phyloP scores from a whole-genome alignment of 2,888 invertebrate species.

The Heterodera filipjevi region DNA sequence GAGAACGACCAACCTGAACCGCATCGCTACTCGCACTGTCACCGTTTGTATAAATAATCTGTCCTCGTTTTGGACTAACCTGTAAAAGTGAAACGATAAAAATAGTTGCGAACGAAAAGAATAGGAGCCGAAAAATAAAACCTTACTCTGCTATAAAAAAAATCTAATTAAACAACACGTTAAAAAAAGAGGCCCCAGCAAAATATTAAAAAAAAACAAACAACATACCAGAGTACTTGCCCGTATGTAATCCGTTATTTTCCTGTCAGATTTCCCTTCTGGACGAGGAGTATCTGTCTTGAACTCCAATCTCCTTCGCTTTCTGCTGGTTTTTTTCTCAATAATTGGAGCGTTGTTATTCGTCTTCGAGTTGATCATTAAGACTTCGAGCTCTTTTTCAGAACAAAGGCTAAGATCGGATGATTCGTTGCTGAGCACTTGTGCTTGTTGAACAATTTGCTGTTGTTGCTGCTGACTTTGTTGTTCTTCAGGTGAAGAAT shows the following conservation, averaged over 20 bases:
- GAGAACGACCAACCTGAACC: not conserved
- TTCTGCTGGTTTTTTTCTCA: slow-evolving; percentile 22
- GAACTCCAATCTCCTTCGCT: slow-evolving; percentile 25
- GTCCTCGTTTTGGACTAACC: slow-evolving; percentile 25
- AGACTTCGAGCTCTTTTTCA: slow-evolving; percentile 33
- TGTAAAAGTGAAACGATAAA: not conserved
- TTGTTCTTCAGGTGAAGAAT: slow-evolving; percentile 35
- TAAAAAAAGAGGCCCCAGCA: too few relatives aligned
- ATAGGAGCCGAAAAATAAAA: too few relatives aligned
- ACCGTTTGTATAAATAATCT: slow-evolving; percentile 22
- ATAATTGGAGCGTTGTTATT: not conserved
- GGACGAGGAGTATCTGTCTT: slow-evolving; percentile 27
- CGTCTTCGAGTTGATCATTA: slow-evolving; percentile 23
- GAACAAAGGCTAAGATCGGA: slow-evolving; percentile 34
- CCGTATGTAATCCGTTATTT: slow-evolving; percentile 33
- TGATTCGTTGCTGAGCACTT: slow-evolving; percentile 36
- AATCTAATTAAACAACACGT: too few relatives aligned
- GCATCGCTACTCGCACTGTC: slow-evolving; percentile 31
- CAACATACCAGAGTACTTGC: not conserved
- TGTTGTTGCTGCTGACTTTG: slow-evolving; percentile 2
- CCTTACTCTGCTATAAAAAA: too few relatives aligned
- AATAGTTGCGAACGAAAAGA: too few relatives aligned
- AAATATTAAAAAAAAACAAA: too few relatives aligned
- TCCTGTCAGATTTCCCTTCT: slow-evolving; percentile 14
- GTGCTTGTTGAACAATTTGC: slow-evolving; percentile 10